These are phyloP conservation scores for Tenebrio molitor DNA, from an alignment of 1,140 invertebrate species.

Conservation along the genomic window DNA sequence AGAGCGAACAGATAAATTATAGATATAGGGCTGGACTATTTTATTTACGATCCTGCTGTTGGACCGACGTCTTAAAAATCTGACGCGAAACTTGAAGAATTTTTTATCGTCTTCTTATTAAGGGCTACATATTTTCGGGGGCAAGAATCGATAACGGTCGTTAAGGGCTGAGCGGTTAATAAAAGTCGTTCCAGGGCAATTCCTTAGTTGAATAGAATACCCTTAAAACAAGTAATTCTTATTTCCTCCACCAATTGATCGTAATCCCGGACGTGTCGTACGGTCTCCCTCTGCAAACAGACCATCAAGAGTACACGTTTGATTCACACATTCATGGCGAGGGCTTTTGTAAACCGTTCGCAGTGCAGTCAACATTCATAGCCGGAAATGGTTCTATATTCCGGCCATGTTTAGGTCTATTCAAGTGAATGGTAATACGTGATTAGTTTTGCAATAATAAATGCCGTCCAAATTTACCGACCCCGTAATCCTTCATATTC, in stretches of 20 bases:
- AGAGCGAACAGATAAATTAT: slow-evolving; percentile 28
- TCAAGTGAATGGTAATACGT: slow-evolving; percentile 57
- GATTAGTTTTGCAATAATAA: slow-evolving; percentile 57
- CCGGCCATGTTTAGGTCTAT: slow-evolving; percentile 54
- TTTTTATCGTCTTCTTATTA: slow-evolving; percentile 3
- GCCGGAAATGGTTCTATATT: slow-evolving; percentile 58
- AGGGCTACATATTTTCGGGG: not conserved
- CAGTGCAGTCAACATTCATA: slow-evolving; percentile 51
- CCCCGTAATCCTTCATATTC: not conserved
- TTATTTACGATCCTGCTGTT: slow-evolving; percentile 28
- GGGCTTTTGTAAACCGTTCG: slow-evolving; percentile 42
- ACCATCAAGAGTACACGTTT: slow-evolving; percentile 39
- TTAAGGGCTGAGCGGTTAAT: not conserved
- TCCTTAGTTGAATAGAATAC: slow-evolving; percentile 1
- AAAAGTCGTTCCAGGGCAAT: slow-evolving; percentile 19
- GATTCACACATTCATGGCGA: slow-evolving; percentile 43
- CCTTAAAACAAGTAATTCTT: slow-evolving; percentile 45
- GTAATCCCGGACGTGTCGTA: slow-evolving; percentile 47
- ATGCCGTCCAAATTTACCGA: slow-evolving; percentile 1
- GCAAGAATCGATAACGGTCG: slow-evolving; percentile 5
- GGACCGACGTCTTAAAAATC: slow-evolving; percentile 33
- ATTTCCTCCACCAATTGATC: slow-evolving; percentile 44
- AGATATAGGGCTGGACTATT: slow-evolving; percentile 25
- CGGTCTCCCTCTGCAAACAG: slow-evolving; percentile 34
- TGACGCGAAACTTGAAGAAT: slow-evolving; percentile 15